Evolutionary conservation across 2,888 invertebrate genomes (phyloP), one percentile per base, ranked within the genome.

Genomic region (Sphecodes monilicornis): DNA sequence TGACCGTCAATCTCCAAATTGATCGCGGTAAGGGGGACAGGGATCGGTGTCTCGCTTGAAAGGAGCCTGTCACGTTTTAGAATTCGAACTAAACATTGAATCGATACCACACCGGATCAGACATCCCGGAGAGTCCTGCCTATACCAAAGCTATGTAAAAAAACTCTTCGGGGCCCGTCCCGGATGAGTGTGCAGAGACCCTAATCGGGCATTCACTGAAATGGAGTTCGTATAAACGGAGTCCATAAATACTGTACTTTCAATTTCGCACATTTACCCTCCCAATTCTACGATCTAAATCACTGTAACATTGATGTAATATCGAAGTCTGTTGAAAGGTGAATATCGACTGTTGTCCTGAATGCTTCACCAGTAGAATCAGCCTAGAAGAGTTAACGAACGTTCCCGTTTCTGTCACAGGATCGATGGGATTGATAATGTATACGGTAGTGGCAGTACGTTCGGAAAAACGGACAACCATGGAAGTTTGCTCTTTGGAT

Each of bases 1-100:
- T 92, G 75, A 87, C 79, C 86, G 86, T 86, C 91, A 92, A 92
- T 92, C 92, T 90, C 85, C 83, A 83, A 92, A 92, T 92, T 91
- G 92, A 90, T 89, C 86, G 86, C 57, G 57, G 68, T 72, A 79
- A 81, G 76, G 68, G 41, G 26, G 68, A 60, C 50, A 32, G 72
- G 68, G 72, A 46, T 70, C 75, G 39, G 6, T 73, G 57, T 32
- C 36, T 36, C 22, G 22, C 16, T 18, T 16, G 68, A 60, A 54
- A 18, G 26, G 41, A 22, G 29, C 16, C 13, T 70, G 16, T 71
- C 41, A 26, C 11, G 57, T 64, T 83, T 86, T 80, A 60, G 60
- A 70, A 80, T 60, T 72, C 16, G 0, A 32, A 16, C 29, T 8
- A 18, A 11, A 32, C 1, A 13, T 11, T 10, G n/a, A 18, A 60